Evolutionary conservation across 2,888 invertebrate species (phyloP).

Genomic region (Heliconius cydno): DNA sequence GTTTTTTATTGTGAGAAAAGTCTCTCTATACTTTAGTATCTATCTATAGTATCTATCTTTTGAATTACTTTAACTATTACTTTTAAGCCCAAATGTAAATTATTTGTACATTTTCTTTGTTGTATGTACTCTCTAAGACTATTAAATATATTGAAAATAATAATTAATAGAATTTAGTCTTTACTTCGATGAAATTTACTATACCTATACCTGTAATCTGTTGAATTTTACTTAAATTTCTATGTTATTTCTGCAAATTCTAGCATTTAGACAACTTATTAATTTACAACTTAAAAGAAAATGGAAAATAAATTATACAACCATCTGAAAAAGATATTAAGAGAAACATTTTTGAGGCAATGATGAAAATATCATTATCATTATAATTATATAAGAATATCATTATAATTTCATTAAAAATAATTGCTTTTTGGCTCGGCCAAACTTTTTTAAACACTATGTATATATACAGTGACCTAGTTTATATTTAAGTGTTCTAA

Average conservation of each 20-base stretch:
- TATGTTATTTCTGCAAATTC: neutral
- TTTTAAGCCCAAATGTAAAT: neutral
- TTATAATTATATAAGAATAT: constrained; percentile 27
- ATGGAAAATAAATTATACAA: neutral
- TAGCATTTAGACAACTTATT: neutral
- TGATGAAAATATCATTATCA: constrained; percentile 2
- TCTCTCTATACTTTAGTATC: neutral
- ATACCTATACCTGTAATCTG: too few relatives aligned
- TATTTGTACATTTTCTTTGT: neutral
- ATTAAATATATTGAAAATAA: too few relatives aligned
- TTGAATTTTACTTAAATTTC: neutral
- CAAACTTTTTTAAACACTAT: constrained; percentile 10
- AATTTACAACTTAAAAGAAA: neutral
- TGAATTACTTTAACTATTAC: neutral
- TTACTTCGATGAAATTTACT: too few relatives aligned
- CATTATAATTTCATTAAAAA: constrained; percentile 28
- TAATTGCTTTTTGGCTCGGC: constrained; percentile 26
- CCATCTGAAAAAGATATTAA: neutral
- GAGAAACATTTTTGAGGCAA: neutral
- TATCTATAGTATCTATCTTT: too few relatives aligned
- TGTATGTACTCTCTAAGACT: neutral
- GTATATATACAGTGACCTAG: constrained; percentile 24
- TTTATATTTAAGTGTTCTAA: constrained; percentile 13
- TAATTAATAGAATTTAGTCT: too few relatives aligned
- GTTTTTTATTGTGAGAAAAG: neutral